A percentile compares a stretch with the other conserved stretches of the same genome.
These are phyloP conservation scores for Eremobia ochroleuca DNA, from an alignment of 2,888 invertebrate genomes.

Conservation along the genomic window DNA sequence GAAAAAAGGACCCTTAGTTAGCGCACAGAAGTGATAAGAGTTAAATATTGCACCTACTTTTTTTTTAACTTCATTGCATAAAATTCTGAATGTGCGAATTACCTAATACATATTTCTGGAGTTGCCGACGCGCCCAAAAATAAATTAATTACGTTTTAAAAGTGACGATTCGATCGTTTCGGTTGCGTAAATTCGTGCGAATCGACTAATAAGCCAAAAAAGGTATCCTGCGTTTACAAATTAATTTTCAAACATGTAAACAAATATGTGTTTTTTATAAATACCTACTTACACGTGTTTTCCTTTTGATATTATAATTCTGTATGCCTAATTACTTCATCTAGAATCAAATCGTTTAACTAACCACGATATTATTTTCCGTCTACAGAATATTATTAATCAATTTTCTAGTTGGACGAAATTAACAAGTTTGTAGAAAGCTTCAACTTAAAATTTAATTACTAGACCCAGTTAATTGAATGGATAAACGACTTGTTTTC, in stretches of 20 bases:
- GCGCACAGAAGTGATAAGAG: neutral
- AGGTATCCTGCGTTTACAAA: neutral
- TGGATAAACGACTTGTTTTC: conserved; percentile 17
- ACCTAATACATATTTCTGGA: neutral
- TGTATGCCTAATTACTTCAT: conserved; percentile 10
- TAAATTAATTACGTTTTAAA: neutral
- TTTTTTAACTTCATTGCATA: neutral
- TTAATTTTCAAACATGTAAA: neutral
- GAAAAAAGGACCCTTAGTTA: no score
- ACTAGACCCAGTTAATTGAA: conserved; percentile 34
- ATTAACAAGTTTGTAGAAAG: conserved; percentile 43
- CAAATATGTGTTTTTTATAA: neutral
- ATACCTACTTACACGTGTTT: neutral
- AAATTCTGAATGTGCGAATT: neutral
- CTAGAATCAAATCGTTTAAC: conserved; percentile 36
- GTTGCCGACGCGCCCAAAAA: neutral
- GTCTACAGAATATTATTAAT: conserved; percentile 38
- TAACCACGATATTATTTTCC: conserved; percentile 41
- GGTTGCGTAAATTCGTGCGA: neutral
- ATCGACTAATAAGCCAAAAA: neutral
- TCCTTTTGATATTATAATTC: conserved; percentile 8
- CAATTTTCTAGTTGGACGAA: conserved; percentile 43
- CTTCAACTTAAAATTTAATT: conserved; percentile 39
- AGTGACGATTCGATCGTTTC: neutral
- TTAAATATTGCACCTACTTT: neutral